Percentiles rank a stretch among this genome's conserved stretches.
These are phyloP conservation scores for Conops quadrifasciatus DNA, from an alignment of 2,888 invertebrate species.

Conservation along the genomic window DNA sequence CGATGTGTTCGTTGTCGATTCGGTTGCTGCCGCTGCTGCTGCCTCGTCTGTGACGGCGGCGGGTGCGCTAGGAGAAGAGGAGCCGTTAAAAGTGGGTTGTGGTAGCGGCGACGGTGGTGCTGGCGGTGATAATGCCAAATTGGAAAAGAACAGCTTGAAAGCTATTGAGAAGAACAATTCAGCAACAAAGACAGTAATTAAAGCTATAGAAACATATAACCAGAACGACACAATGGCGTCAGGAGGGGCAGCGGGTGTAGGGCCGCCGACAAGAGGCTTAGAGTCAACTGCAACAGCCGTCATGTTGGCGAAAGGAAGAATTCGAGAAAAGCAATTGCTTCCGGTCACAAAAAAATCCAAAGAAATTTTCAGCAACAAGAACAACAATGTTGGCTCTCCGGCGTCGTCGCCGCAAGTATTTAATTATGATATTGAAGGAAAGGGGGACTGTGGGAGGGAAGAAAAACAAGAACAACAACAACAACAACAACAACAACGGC, in stretches of 20 bases:
- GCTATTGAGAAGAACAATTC: conserved; percentile 16
- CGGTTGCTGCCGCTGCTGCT: not conserved
- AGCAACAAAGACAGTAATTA: conserved; percentile 1
- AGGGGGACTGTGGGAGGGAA: no score
- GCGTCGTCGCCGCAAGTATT: not conserved
- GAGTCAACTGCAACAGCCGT: not conserved
- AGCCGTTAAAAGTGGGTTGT: not conserved
- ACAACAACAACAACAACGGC: conserved; percentile 1
- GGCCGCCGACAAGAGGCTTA: no score
- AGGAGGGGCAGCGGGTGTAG: no score
- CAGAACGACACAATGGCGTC: no score
- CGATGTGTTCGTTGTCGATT: conserved; percentile 1
- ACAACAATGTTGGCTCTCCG: no score
- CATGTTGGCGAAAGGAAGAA: not conserved
- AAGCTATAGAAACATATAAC: conserved; percentile 12
- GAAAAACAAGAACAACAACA: not conserved
- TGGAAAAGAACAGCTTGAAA: conserved; percentile 12
- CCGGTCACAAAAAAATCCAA: no score
- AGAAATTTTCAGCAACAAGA: not conserved
- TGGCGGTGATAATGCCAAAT: not conserved
- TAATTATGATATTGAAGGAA: not conserved
- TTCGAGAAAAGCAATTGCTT: no score
- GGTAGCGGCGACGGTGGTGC: not conserved
- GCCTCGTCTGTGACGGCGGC: not conserved
- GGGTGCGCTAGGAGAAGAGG: not conserved